phyloP scores from a whole-genome alignment of 2,113 vertebrate species.

The Verasper variegatus region DNA sequence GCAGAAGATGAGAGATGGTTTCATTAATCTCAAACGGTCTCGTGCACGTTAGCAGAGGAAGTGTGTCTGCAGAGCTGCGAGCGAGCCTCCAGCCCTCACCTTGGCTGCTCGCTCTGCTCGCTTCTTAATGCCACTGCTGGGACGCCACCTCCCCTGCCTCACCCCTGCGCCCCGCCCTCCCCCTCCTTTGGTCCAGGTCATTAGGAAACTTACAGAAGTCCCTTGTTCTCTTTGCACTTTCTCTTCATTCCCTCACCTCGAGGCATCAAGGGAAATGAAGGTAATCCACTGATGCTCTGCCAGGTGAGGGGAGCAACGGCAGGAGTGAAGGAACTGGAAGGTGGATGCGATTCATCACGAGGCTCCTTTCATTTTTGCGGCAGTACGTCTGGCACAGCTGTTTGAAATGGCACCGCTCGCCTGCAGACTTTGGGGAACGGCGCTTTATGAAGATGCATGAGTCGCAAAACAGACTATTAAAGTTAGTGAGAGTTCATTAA shows the following conservation, averaged over 20 bases:
- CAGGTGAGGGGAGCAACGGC: slow-evolving; percentile 59
- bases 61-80: slow-evolving; percentile 19
- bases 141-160: neutral
- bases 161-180: neutral
- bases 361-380: slow-evolving; percentile 59
- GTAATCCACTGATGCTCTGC: slow-evolving; percentile 50
- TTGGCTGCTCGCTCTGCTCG: neutral
- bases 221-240: slow-evolving; percentile 44
- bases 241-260: slow-evolving; percentile 45
- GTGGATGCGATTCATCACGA: slow-evolving; percentile 67
- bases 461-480: slow-evolving; percentile 74
- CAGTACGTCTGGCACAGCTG: slow-evolving; percentile 64
- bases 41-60: neutral
- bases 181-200: slow-evolving; percentile 63
- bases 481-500: slow-evolving; percentile 80
- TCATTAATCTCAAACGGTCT: slow-evolving; percentile 26
- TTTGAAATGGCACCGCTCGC: slow-evolving; percentile 72
- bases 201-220: slow-evolving; percentile 55
- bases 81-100: neutral
- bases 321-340: slow-evolving; percentile 19
- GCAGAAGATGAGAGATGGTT: neutral
- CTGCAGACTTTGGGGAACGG: slow-evolving; percentile 68
- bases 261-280: slow-evolving; percentile 53
- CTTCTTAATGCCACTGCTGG: neutral
- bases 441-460: slow-evolving; percentile 79